Conservation (phyloP, 2,888 invertebrate species). For the Dasysyrphus albostriatus region DNA sequence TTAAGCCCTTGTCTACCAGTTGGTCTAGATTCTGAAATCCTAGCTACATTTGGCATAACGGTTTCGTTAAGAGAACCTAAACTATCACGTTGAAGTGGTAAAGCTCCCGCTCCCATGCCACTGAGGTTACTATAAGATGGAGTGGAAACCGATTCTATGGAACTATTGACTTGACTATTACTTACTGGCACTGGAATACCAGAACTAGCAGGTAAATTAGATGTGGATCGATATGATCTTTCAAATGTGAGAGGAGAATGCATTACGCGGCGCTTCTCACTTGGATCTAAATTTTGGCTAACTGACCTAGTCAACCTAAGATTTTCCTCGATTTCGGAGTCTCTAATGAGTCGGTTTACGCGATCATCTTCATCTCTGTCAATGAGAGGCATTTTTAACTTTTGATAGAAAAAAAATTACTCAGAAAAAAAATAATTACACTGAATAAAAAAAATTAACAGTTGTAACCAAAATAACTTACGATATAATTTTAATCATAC, state of each 20-base stretch:
- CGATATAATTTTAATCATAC: no score
- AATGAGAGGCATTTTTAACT: no score
- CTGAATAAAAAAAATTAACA: no score
- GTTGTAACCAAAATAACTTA: no score
- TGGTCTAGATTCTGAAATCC: no score
- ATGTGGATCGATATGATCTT: not conserved
- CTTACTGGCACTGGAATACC: not conserved
- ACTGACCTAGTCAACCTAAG: not conserved
- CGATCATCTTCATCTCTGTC: no score
- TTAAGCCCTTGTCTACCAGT: no score
- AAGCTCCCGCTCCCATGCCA: not conserved
- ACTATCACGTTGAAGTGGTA: not conserved
- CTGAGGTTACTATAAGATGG: not conserved
- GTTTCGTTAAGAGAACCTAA: not conserved
- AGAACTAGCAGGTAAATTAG: not conserved
- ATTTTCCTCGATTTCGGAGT: not conserved
- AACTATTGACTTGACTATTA: no score
- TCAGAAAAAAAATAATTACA: no score
- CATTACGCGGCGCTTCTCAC: not conserved
- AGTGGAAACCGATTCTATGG: not conserved
- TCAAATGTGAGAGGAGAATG: not conserved
- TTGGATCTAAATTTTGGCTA: not conserved
- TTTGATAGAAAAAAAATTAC: no score
- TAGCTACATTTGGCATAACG: not conserved
- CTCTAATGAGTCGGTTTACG: not conserved